These are phyloP conservation scores for Scaptomyza graminum DNA, from an alignment of 1,140 invertebrate genomes.

Conservation along the genomic window DNA sequence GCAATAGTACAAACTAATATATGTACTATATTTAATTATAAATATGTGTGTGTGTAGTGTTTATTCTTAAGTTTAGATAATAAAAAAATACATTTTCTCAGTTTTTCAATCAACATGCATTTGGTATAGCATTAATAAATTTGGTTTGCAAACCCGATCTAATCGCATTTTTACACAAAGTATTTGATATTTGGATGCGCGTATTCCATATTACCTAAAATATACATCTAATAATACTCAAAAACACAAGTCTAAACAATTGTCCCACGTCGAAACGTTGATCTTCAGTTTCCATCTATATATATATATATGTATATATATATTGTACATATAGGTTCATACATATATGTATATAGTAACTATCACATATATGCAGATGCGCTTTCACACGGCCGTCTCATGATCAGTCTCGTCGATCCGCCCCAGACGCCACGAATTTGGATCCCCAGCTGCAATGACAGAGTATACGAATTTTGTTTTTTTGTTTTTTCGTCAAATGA, in stretches of 20 bases:
- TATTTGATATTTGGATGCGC: slow-evolving; percentile 1
- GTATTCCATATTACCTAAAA: slow-evolving; percentile 63
- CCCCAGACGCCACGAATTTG: slow-evolving; percentile 91
- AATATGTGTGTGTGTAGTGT: slow-evolving; percentile 9
- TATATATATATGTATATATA: not conserved
- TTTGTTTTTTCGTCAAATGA: not conserved
- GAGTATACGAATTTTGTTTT: slow-evolving; percentile 46
- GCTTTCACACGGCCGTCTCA: slow-evolving; percentile 90
- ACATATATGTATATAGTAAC: not conserved
- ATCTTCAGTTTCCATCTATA: slow-evolving; percentile 12
- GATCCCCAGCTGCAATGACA: slow-evolving; percentile 87
- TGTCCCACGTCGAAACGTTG: slow-evolving; percentile 30
- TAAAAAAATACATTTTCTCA: slow-evolving; percentile 72
- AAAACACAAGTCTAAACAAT: slow-evolving; percentile 78
- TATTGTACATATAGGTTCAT: not conserved
- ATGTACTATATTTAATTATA: slow-evolving; percentile 24
- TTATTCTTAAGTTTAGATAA: slow-evolving; percentile 49
- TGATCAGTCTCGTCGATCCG: slow-evolving; percentile 92
- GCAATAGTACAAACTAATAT: slow-evolving; percentile 8
- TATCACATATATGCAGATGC: slow-evolving; percentile 10
- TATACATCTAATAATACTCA: slow-evolving; percentile 83
- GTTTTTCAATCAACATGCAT: slow-evolving; percentile 11
- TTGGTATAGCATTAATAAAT: not conserved
- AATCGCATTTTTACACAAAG: not conserved
- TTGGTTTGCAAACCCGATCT: not conserved